Conservation (phyloP, 2,113 vertebrate genomes). For the Nycticorax nycticorax region DNA sequence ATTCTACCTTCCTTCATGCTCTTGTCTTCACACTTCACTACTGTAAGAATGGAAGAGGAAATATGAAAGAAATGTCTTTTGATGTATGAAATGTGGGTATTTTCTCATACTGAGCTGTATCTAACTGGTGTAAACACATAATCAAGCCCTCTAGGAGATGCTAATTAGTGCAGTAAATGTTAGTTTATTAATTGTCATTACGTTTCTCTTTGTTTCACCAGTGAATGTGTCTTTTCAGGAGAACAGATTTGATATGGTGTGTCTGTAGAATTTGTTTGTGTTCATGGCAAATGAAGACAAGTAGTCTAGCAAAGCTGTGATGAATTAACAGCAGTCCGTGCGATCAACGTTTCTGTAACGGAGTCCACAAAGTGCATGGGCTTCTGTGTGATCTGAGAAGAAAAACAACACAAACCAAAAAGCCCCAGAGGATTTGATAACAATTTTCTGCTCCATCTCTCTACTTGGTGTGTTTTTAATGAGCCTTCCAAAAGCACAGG, state of each 20-base stretch:
- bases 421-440: constrained; percentile 32
- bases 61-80: constrained; percentile 71
- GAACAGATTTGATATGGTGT: constrained; percentile 46
- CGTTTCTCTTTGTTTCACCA: constrained; percentile 66
- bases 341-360: constrained; percentile 29
- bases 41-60: constrained; percentile 57
- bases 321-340: constrained; percentile 40
- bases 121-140: constrained; percentile 72
- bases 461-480: constrained; percentile 64
- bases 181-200: constrained; percentile 75
- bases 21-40: constrained; percentile 59
- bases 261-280: constrained; percentile 52
- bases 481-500: constrained; percentile 64
- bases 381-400: constrained; percentile 26
- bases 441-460: constrained; percentile 65
- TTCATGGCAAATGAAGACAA: constrained; percentile 54
- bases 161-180: constrained; percentile 75
- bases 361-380: constrained; percentile 37
- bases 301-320: constrained; percentile 53
- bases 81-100: constrained; percentile 73
- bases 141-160: constrained; percentile 71
- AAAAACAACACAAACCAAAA: constrained; percentile 47
- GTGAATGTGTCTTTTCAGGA: constrained; percentile 64
- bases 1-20: constrained; percentile 69
- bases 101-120: constrained; percentile 71